phyloP scores from a whole-genome alignment of 2,113 vertebrate species.

The Sialia sialis region DNA sequence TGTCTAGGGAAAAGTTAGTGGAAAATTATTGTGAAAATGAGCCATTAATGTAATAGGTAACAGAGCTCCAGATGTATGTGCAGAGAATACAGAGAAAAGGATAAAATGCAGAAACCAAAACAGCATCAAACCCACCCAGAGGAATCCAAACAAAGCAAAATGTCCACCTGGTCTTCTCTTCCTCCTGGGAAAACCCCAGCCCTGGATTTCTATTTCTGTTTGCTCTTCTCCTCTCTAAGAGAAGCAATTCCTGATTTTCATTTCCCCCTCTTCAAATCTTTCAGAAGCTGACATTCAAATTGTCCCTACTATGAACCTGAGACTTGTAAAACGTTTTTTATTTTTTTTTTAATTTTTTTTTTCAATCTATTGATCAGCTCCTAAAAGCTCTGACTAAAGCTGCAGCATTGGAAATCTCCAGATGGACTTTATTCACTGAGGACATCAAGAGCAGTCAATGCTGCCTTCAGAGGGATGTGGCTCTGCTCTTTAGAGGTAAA shows the following conservation, averaged over 20 bases:
- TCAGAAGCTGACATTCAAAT: neutral
- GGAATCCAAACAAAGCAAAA: neutral
- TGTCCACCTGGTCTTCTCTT: neutral
- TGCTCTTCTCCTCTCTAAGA: neutral
- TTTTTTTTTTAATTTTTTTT: too few species aligned
- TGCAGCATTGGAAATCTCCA: neutral
- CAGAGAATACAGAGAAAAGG: neutral
- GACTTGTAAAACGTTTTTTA: neutral
- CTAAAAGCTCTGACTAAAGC: neutral
- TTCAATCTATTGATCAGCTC: neutral
- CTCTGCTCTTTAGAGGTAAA: neutral
- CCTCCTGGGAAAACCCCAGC: rapidly evolving
- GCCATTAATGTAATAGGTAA: neutral
- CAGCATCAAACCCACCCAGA: rapidly evolving
- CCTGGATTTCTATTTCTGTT: neutral
- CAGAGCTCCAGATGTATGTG: neutral
- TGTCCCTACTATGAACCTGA: neutral
- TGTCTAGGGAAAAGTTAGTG: neutral
- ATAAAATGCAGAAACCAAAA: neutral
- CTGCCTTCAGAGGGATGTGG: neutral
- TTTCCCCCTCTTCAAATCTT: neutral
- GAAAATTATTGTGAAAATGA: neutral
- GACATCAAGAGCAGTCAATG: neutral
- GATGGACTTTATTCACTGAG: neutral
- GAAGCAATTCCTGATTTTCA: neutral